Evolutionary conservation across 2,888 invertebrate genomes (phyloP).

Genomic region (Oscheius sp.): DNA sequence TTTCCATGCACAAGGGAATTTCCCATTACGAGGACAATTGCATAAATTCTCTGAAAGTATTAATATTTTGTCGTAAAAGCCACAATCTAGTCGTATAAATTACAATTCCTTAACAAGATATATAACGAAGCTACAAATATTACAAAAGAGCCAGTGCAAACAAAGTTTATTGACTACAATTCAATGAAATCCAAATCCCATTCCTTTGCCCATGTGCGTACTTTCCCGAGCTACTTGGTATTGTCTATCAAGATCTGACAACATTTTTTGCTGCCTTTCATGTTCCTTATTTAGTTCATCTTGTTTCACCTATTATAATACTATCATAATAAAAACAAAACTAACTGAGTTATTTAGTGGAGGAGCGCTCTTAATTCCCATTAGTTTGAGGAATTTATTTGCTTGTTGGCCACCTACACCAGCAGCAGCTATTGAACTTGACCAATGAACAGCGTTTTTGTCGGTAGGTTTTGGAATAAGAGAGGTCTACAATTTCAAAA

Average conservation of each 20-base stretch:
- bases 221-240: slow-evolving; percentile 48
- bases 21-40: too few relatives aligned
- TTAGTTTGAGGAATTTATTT: slow-evolving; percentile 50
- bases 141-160: not conserved
- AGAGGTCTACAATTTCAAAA: not conserved
- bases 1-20: slow-evolving; percentile 1
- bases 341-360: too few relatives aligned
- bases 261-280: slow-evolving; percentile 43
- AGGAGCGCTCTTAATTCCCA: slow-evolving; percentile 29
- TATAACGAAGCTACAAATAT: not conserved
- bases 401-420: slow-evolving; percentile 47
- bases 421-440: slow-evolving; percentile 51
- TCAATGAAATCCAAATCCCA: slow-evolving; percentile 49
- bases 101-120: not conserved
- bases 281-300: slow-evolving; percentile 36
- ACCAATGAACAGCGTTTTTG: slow-evolving; percentile 49
- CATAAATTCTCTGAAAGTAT: not conserved
- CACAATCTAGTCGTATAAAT: not conserved
- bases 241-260: slow-evolving; percentile 48
- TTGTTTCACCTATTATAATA: not conserved
- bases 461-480: not conserved
- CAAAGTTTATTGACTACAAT: not conserved
- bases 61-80: not conserved
- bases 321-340: not conserved
- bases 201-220: slow-evolving; percentile 51